Evolutionary conservation across 2,113 vertebrate genomes (phyloP), one percentile per base, ranked within the genome.

Genomic region (Gadus macrocephalus): DNA sequence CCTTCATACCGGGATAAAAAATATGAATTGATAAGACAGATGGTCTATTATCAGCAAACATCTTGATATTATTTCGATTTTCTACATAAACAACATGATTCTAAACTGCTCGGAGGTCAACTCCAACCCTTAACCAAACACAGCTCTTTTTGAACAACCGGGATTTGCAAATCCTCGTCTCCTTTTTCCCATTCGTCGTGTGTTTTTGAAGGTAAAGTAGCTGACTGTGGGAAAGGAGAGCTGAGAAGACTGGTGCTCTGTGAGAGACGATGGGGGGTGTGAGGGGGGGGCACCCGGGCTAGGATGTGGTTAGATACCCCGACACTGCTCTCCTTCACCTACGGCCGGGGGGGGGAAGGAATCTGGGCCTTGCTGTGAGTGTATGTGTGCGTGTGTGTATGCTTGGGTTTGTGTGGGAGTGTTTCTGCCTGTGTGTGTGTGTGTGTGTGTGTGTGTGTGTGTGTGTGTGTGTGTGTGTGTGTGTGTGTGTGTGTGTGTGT

Each of bases 271-370:
- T 35, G 67, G 68, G 65, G 71, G 72, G 82, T 81, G 75, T 75
- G 62, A 81, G 73, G 68, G 73, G 78, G 66, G 72, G 73, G 53
- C 74, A 74, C 65, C 74, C 81, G 85, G 71, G 55, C 15, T 53
- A 65, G 86, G 85, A 87, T 85, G 86, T 84, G 83, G 85, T 83
- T 71, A 42, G 73, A 77, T 82, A 76, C 73, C 80, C 77, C 74
- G 60, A 70, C 78, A 68, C 72, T 78, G 80, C 77, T 81, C 72
- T 61, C 77, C 69, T 73, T 77, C 83, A 79, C 83, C 62, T 71
- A 42, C 28, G 15, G 59, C 15, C 15, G 22, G 22, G n/a, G 49
- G 58, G 67, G 38, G 59, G 7, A 53, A n/a, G 64, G 64, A 66
- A 66, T 66, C 38, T 25, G 53, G 42, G 64, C 64, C 64, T 15